A percentile compares a stretch with the other conserved stretches of the same genome.
phyloP scores from a whole-genome alignment of 2,797 vertebrate species.

The Emys orbicularis region DNA sequence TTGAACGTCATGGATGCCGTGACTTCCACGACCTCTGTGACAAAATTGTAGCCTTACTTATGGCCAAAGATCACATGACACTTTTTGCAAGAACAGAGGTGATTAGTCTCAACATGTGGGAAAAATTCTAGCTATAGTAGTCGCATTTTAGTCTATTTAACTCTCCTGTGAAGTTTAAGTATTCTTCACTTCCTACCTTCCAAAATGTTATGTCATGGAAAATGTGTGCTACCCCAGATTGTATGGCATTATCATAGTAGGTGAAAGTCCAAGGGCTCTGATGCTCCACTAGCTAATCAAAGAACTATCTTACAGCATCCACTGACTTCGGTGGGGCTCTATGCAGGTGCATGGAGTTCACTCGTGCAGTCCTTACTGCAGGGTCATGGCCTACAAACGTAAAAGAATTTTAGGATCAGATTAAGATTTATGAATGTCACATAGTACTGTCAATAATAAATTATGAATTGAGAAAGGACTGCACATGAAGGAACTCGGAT shows the following conservation, averaged over 20 bases:
- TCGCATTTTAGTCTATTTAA: too few relatives aligned
- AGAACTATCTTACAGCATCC: neutral
- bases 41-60: too few relatives aligned
- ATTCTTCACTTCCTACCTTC: neutral
- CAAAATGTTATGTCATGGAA: neutral
- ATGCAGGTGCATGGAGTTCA: neutral
- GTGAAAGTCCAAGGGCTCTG: neutral
- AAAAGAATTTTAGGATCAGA: neutral
- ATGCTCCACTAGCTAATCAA: neutral
- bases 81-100: neutral
- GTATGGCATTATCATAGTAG: neutral
- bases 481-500: too few relatives aligned
- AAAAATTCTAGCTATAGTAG: too few relatives aligned
- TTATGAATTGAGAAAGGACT: neutral
- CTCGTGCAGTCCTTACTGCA: neutral
- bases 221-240: neutral
- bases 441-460: neutral
- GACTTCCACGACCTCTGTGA: too few relatives aligned
- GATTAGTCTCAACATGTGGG: neutral
- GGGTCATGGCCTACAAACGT: neutral
- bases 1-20: too few relatives aligned
- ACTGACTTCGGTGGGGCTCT: neutral
- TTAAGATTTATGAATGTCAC: neutral
- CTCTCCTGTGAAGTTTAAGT: neutral
- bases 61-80: neutral